Percentiles rank a stretch among this genome's conserved stretches.
phyloP scores from a whole-genome alignment of 1,140 invertebrate genomes.

The Pinna nobilis region DNA sequence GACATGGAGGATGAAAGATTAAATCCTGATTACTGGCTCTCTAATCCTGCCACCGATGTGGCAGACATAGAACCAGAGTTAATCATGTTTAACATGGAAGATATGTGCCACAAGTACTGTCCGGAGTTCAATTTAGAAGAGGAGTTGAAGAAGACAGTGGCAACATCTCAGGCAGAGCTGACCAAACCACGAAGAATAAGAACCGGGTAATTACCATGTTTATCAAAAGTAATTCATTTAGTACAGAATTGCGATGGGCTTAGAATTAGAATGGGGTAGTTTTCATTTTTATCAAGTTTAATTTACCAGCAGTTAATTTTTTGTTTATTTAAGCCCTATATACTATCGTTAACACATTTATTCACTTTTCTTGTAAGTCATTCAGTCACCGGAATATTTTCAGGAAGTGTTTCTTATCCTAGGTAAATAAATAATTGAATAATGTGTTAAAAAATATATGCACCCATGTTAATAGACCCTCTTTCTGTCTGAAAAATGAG shows the following conservation, averaged over 20 bases:
- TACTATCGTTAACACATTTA: too few species aligned
- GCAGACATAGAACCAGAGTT: conserved; percentile 73
- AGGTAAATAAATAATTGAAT: too few species aligned
- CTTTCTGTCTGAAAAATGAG: too few species aligned
- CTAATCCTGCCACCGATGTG: conserved; percentile 74
- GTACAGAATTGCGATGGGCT: too few species aligned
- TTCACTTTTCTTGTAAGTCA: too few species aligned
- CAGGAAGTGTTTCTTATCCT: too few species aligned
- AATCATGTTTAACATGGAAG: conserved; percentile 70
- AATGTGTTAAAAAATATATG: background rate
- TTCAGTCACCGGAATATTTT: too few species aligned
- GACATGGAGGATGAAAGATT: conserved; percentile 82
- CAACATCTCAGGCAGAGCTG: conserved; percentile 51
- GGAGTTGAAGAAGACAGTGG: conserved; percentile 76
- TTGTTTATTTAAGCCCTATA: too few species aligned
- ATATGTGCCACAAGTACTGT: conserved; percentile 81
- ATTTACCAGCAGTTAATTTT: too few species aligned
- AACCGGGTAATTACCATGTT: conserved; percentile 34
- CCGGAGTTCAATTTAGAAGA: conserved; percentile 80
- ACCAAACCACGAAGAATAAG: conserved; percentile 57
- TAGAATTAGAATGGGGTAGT: too few species aligned
- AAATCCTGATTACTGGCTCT: conserved; percentile 84
- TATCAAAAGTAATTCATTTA: too few species aligned
- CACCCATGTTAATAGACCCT: background rate
- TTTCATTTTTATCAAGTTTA: too few species aligned